Base-by-base conservation (phyloP, 2,888 invertebrate genomes). In the Melangyna quadrimaculata region DNA sequence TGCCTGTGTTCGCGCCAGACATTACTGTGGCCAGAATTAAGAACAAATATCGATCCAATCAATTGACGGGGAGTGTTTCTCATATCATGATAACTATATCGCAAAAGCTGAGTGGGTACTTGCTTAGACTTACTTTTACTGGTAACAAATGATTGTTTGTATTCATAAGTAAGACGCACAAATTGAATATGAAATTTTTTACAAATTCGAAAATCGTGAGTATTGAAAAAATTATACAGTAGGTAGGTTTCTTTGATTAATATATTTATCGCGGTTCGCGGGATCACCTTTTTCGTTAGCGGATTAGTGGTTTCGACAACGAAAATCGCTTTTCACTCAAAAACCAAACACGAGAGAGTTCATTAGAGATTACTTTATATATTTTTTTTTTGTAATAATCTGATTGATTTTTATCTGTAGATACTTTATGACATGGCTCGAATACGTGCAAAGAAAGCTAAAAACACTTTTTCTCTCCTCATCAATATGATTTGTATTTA, bases 111-210 rank as follows among this genome's bases (percentile, higher is more conserved):
- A 12, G 27, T 35, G n/a, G 10, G 27, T 37, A 37, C 45, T 48
- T 35, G 17, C 32, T 19, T 55, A 19, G 59, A 45, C 59, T 71
- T 48, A 40, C 17, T 59, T 17, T 22, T 29, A 40, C 24, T 65
- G 67, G 29, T 81, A 81, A 86, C 72, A 86, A 86, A 81, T 81
- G 70, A 78, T 86, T 80, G 80, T 80, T 77, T 80, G 80, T 63
- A 61, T 86, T 86, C 81, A 86, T 65, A 81, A 86, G 71, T 61
- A 37, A 57, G 43, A 45, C 72, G n/a, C 77, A 77, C 40, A 86
- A 80, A 86, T 86, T 86, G 81, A 81, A 81, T 86, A 77, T 73
- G 40, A 48, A 55, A 24, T 65, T 79, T 75, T 65, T 69, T 6
- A 8, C 8, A 73, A 67, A 14, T 19, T 67, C 32, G 32, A 43